Evolutionary conservation across 1,140 invertebrate species (phyloP), one percentile per base, ranked within the genome.

Genomic region (Drosophila ananassae): DNA sequence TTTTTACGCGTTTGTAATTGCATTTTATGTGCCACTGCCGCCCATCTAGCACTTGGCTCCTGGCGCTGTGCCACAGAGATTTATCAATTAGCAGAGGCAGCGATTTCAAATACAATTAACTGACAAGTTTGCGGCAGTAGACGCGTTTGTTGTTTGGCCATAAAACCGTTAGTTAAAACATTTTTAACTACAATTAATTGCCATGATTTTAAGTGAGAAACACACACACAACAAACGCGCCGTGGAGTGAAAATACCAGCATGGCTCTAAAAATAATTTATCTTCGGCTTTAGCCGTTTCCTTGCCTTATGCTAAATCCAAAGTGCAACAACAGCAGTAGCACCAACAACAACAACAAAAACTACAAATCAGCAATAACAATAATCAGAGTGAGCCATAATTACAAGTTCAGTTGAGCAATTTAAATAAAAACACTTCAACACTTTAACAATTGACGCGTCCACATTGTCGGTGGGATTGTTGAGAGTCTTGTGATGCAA

Each of bases 371-470:
- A 47, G 52, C 60, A 59, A 85, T 62, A 75, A 57, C 74, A 69
- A 32, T 68, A 79, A 71, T 60, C 66, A 59, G 54, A 63, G 30
- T 63, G 56, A 30, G 64, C 78, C 79, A 87, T 85, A 87, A 85
- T 85, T 85, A 89, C 82, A 87, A 89, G 82, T 85, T 85, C 78
- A 85, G 74, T 85, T 89, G 74, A 79, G 83, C 83, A 78, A 85
- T 85, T 87, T 82, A 85, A 85, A 85, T 89, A 78, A 85, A 85
- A 85, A 89, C 82, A 85, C 82, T 79, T 85, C 83, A 87, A 78
- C 82, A 89, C 83, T 82, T 78, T 68, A 89, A 89, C 82, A 85
- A 85, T 85, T 74, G 82, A 59, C 73, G 57, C 63, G 63, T 69
- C 66, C 64, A 76, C 73, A 59, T 60, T 58, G 79, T 63, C 47